These are phyloP conservation scores for Mustela nigripes DNA, from an alignment of 2,113 vertebrate species.

Conservation along the genomic window DNA sequence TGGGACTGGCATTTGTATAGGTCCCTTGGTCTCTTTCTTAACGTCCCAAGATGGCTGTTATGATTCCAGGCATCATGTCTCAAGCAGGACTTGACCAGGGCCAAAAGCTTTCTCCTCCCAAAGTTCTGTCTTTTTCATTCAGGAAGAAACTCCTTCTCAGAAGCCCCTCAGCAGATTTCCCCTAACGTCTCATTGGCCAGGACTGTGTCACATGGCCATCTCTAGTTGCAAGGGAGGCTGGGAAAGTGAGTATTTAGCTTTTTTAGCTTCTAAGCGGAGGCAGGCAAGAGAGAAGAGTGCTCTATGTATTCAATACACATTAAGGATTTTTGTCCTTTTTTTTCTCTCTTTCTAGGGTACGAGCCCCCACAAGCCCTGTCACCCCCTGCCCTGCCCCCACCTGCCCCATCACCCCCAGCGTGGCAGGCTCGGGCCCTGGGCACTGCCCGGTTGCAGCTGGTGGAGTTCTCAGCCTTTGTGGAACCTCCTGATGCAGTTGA, in stretches of 20 bases:
- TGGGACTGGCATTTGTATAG: not conserved
- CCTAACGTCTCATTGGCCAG: constrained; percentile 78
- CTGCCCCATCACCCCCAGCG: constrained; percentile 79
- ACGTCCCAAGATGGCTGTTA: not conserved
- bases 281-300: constrained; percentile 70
- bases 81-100: constrained; percentile 56
- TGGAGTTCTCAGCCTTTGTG: constrained; percentile 88
- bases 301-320: not conserved
- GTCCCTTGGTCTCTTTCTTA: constrained; percentile 11
- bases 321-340: not conserved
- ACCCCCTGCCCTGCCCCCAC: constrained; percentile 77
- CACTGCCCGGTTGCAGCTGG: constrained; percentile 84
- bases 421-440: constrained; percentile 87
- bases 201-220: constrained; percentile 77
- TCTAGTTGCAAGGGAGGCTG: constrained; percentile 81
- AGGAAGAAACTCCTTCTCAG: constrained; percentile 81
- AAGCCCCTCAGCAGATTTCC: constrained; percentile 78
- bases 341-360: constrained; percentile 77
- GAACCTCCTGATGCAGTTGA: constrained; percentile 85
- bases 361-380: constrained; percentile 81
- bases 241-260: constrained; percentile 83
- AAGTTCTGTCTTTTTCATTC: constrained; percentile 82
- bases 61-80: not conserved
- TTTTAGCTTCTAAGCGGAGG: constrained; percentile 77
- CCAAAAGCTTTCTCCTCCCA: constrained; percentile 74